Conservation (phyloP, 2,888 invertebrate species). For the Aradus depressus region DNA sequence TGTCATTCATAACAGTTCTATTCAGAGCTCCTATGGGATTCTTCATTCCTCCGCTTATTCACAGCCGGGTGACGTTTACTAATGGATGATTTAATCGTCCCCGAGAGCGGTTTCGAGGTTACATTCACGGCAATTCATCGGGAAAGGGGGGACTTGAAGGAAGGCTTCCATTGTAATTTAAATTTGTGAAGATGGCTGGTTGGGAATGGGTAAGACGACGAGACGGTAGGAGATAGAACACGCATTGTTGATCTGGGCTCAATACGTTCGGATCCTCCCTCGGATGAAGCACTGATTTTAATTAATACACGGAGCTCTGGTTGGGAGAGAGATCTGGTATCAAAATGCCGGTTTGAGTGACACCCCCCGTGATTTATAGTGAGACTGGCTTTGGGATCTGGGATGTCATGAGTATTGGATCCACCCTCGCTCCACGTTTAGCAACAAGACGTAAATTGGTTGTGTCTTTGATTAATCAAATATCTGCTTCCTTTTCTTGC, state of each 20-base stretch:
- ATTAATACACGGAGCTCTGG: conserved; percentile 15
- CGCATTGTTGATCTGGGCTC: conserved; percentile 16
- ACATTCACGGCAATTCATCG: conserved; percentile 24
- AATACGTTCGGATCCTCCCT: conserved; percentile 8
- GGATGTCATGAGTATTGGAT: conserved; percentile 14
- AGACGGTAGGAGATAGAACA: conserved; percentile 11
- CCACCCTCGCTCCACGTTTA: conserved; percentile 4
- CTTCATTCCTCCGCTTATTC: conserved; percentile 16
- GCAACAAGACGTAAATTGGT: conserved; percentile 22
- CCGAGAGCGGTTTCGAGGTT: conserved; percentile 17
- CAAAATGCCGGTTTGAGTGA: conserved; percentile 14
- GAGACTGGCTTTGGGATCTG: neutral
- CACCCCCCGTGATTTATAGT: conserved; percentile 13
- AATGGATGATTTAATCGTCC: conserved; percentile 17
- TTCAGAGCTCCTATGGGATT: conserved; percentile 15
- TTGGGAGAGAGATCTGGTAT: conserved; percentile 14
- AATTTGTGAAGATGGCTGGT: conserved; percentile 24
- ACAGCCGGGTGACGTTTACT: conserved; percentile 17
- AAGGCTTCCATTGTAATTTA: conserved; percentile 28
- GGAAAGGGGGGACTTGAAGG: conserved; percentile 23
- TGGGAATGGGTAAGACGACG: conserved; percentile 3
- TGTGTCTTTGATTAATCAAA: conserved; percentile 28
- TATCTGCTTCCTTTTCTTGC: no score
- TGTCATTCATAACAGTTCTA: conserved; percentile 16
- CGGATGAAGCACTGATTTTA: conserved; percentile 13